Conservation (phyloP, 1,140 invertebrate genomes). For the Zaprionus vittiger region DNA sequence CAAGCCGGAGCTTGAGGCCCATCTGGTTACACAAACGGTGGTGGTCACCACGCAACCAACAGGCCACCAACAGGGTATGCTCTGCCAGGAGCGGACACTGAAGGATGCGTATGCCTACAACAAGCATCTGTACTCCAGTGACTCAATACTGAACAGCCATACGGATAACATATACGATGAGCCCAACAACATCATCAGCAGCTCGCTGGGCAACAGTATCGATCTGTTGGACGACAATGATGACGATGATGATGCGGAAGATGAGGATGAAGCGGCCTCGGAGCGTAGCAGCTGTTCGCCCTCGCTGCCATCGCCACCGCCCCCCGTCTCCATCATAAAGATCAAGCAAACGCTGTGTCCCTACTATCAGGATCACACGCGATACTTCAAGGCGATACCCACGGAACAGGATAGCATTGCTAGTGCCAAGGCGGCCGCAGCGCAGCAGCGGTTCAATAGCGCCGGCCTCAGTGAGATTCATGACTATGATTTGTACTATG, state of each 20-base stretch:
- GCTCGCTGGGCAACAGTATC: slow-evolving; percentile 74
- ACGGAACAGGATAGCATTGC: slow-evolving; percentile 80
- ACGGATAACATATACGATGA: slow-evolving; percentile 84
- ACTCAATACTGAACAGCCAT: slow-evolving; percentile 78
- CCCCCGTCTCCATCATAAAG: slow-evolving; percentile 69
- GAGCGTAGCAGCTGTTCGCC: slow-evolving; percentile 71
- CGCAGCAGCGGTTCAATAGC: slow-evolving; percentile 73
- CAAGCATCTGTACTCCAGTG: slow-evolving; percentile 81
- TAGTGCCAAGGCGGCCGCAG: slow-evolving; percentile 70
- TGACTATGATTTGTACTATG: slow-evolving; percentile 82
- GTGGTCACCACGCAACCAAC: slow-evolving; percentile 11
- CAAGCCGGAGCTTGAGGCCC: slow-evolving; percentile 22
- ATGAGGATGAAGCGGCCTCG: slow-evolving; percentile 60
- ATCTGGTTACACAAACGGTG: not conserved
- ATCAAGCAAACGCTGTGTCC: slow-evolving; percentile 76
- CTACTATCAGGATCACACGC: slow-evolving; percentile 79
- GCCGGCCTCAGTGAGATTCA: slow-evolving; percentile 79
- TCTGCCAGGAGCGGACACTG: slow-evolving; percentile 43
- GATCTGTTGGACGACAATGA: slow-evolving; percentile 52
- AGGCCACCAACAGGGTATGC: not conserved
- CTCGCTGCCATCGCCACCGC: slow-evolving; percentile 67
- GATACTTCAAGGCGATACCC: slow-evolving; percentile 82
- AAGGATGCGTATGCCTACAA: slow-evolving; percentile 80
- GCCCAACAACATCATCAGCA: slow-evolving; percentile 80
- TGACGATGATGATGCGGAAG: slow-evolving; percentile 58